Evolutionary conservation across 2,113 vertebrate species (phyloP), one percentile per base, ranked within the genome.

Genomic region (Saimiri boliviensis): DNA sequence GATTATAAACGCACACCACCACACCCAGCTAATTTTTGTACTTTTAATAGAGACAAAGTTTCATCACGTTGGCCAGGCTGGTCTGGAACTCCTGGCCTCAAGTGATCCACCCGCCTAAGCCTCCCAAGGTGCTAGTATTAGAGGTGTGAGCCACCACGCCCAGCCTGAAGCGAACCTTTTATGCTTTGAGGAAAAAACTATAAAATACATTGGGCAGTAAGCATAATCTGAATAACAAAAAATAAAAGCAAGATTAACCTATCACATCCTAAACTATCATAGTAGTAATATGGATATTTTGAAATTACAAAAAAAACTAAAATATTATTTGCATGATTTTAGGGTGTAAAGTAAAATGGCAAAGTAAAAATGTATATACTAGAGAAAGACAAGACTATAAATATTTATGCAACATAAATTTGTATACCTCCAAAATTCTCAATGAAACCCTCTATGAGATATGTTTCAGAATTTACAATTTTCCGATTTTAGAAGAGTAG

Each of bases 401-500:
- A 91, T 12, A 40, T 71, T 86, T 86, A 89, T 45, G 14, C 16
- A 56, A 71, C 19, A 2, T 76, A 74, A 60, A 68, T 73, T 23
- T 76, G 12, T 68, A 71, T 3, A 82, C 13, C 47, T 58, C 70
- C 49, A 91, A 23, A 66, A 49, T 47, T 56, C 52, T 74, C 47
- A 82, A 56, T 30, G 19, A 94, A 80, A 68, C 10, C 37, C 12
- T 5, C 70, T 54, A 52, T 52, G 83, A 21, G 16, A 89, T 10
- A 71, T 35, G 35, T 76, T 86, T 93, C 23, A 93, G n/a, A 89
- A 94, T 12, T 77, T 23, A 83, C 27, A 96, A 89, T 87, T 60
- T 63, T 83, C 80, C 56, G 30, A 77, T 82, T 93, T 96, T 58
- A 76, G 12, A 73, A 71, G 47, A 89, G 9, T 87, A 91, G 23